Percentiles rank a stretch among this genome's conserved stretches.
These are phyloP conservation scores for Drosophila conformis DNA, from an alignment of 2,888 invertebrate species.

Conservation along the genomic window DNA sequence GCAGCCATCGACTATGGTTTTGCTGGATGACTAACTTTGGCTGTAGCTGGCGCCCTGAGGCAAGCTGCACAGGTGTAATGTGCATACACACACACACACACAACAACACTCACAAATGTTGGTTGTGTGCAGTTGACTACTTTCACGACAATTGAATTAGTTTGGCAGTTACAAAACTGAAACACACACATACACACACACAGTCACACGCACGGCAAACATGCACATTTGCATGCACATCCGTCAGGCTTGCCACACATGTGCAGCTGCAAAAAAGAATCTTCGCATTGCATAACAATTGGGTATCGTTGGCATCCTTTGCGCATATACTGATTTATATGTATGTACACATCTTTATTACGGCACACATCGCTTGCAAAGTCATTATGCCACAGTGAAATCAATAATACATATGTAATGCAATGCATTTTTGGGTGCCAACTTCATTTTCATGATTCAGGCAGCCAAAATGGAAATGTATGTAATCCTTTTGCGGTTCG, in stretches of 20 bases:
- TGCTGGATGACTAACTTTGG: slow-evolving; percentile 65
- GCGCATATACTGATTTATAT: slow-evolving; percentile 7
- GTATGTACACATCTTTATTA: slow-evolving; percentile 12
- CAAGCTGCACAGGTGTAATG: slow-evolving; percentile 44
- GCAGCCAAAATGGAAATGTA: slow-evolving; percentile 37
- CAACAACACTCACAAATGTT: slow-evolving; percentile 14
- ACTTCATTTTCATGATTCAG: slow-evolving; percentile 67
- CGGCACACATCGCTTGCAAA: slow-evolving; percentile 37
- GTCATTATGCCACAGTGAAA: slow-evolving; percentile 53
- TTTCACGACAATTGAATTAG: slow-evolving; percentile 79
- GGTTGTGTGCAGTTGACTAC: slow-evolving; percentile 43
- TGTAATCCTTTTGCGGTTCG: slow-evolving; percentile 2
- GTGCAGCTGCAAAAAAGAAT: slow-evolving; percentile 30
- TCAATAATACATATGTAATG: slow-evolving; percentile 62
- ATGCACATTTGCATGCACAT: slow-evolving; percentile 57
- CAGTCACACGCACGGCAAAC: slow-evolving; percentile 33
- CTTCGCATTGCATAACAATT: slow-evolving; percentile 68
- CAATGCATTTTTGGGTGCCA: slow-evolving; percentile 58
- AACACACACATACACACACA: slow-evolving; percentile 24
- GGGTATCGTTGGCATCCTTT: slow-evolving; percentile 40
- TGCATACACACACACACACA: slow-evolving; percentile 20
- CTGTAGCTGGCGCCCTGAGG: slow-evolving; percentile 27
- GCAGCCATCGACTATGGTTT: slow-evolving; percentile 68
- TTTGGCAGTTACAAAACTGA: slow-evolving; percentile 67
- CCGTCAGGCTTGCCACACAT: slow-evolving; percentile 59